These are phyloP conservation scores for Cheilosia scutellata DNA, from an alignment of 2,888 invertebrate species.

Conservation along the genomic window DNA sequence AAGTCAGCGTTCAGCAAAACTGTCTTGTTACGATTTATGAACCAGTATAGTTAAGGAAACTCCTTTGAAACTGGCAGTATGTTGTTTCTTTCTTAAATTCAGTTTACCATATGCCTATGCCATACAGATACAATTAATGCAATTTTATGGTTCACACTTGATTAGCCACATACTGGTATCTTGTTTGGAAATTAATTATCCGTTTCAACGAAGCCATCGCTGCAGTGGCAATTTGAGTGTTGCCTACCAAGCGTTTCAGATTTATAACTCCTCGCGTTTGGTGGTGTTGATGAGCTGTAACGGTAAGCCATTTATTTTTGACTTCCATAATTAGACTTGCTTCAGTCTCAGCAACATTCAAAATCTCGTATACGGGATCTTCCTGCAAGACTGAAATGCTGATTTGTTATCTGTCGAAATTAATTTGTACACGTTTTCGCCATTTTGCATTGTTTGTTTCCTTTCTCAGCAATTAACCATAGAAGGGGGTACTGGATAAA, in stretches of 20 bases:
- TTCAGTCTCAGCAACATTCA: background rate
- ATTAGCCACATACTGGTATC: slow-evolving; percentile 23
- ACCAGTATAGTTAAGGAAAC: background rate
- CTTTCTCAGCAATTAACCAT: slow-evolving; percentile 21
- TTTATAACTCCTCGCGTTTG: slow-evolving; percentile 30
- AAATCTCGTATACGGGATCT: slow-evolving; percentile 9
- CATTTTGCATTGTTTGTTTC: slow-evolving; percentile 34
- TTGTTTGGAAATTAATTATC: slow-evolving; percentile 36
- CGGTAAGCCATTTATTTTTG: slow-evolving; percentile 15
- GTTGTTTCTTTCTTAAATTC: background rate
- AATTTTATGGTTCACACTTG: slow-evolving; percentile 40
- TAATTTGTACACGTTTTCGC: slow-evolving; percentile 49
- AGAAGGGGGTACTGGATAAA: background rate
- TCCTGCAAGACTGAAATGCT: slow-evolving; percentile 28
- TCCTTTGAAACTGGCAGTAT: background rate
- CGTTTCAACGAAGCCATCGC: slow-evolving; percentile 29
- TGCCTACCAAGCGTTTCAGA: slow-evolving; percentile 38
- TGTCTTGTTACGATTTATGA: no score
- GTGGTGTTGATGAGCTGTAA: slow-evolving; percentile 20
- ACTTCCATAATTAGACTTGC: slow-evolving; percentile 24
- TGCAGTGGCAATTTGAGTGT: background rate
- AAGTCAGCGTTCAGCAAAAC: no score
- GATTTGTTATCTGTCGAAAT: slow-evolving; percentile 54
- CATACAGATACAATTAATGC: background rate
- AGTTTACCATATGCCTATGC: background rate